A percentile compares a stretch with the other conserved stretches of the same genome.
Conservation (phyloP, 2,113 vertebrate species). For the Albula glossodonta region DNA sequence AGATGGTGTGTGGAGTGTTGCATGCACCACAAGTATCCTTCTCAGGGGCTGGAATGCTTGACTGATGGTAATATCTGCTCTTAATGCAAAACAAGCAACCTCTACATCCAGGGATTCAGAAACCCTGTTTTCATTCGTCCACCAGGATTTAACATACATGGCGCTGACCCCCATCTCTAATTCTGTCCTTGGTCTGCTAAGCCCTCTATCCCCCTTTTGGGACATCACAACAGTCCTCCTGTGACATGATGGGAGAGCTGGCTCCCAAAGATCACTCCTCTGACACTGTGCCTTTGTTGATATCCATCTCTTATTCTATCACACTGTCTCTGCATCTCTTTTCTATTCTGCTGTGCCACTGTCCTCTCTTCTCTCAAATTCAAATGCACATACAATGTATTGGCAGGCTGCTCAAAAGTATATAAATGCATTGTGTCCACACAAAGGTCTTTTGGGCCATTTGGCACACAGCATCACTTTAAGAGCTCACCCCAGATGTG, state of each 20-base stretch:
- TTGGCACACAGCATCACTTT: neutral
- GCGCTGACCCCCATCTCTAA: neutral
- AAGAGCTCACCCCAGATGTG: neutral
- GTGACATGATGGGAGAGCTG: neutral
- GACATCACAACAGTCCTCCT: neutral
- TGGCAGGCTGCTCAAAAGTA: no score
- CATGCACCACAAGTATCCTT: neutral
- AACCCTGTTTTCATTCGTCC: neutral
- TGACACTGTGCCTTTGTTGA: neutral
- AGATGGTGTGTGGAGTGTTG: neutral
- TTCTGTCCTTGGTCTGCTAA: neutral
- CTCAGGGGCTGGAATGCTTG: neutral
- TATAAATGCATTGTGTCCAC: no score
- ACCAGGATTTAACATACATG: neutral
- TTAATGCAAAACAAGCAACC: neutral
- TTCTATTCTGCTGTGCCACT: no score
- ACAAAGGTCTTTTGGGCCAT: neutral
- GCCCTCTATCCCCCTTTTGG: neutral
- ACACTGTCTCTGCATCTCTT: no score
- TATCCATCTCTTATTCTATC: neutral
- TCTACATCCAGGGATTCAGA: neutral
- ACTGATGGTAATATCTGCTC: slow-evolving; percentile 7
- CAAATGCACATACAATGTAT: no score
- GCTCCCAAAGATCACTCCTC: neutral
- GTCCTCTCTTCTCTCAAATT: no score